These are phyloP conservation scores for Diglossa cyanea DNA, from an alignment of 2,797 vertebrate species.

Conservation along the genomic window DNA sequence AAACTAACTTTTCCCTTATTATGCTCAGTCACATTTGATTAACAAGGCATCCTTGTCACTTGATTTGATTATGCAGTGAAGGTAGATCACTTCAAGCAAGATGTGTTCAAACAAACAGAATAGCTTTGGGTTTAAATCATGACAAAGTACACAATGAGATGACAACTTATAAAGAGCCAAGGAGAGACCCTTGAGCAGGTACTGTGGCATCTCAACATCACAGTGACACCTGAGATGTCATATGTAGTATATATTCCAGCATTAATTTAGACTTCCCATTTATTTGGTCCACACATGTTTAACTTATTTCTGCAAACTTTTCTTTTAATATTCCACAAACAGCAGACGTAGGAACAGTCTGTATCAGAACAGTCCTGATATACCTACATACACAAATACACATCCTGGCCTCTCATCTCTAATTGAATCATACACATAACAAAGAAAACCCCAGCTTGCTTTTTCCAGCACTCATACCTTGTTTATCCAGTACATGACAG, in stretches of 20 bases:
- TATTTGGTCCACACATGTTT: not conserved
- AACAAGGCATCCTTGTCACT: not conserved
- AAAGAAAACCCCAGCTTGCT: not conserved
- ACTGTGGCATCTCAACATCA: not conserved
- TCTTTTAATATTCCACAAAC: not conserved
- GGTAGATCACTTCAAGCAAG: not conserved
- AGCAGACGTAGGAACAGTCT: not conserved
- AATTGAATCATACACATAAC: rapidly evolving
- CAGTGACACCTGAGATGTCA: not conserved
- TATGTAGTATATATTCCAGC: rapidly evolving
- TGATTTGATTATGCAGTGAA: not conserved
- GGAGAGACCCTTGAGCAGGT: not conserved
- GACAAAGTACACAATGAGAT: not conserved
- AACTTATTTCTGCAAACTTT: not conserved
- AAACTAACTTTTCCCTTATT: not conserved
- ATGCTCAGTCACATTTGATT: not conserved
- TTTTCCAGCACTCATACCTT: constrained; percentile 78
- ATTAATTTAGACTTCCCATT: not conserved
- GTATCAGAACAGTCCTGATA: not conserved
- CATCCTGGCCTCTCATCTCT: not conserved
- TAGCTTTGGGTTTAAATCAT: not conserved
- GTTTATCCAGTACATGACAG: constrained; percentile 94
- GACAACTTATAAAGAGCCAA: not conserved
- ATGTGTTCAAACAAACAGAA: not conserved
- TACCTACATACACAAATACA: not conserved